Evolutionary conservation across 1,140 invertebrate species (phyloP).

Genomic region (Venturia canescens): DNA sequence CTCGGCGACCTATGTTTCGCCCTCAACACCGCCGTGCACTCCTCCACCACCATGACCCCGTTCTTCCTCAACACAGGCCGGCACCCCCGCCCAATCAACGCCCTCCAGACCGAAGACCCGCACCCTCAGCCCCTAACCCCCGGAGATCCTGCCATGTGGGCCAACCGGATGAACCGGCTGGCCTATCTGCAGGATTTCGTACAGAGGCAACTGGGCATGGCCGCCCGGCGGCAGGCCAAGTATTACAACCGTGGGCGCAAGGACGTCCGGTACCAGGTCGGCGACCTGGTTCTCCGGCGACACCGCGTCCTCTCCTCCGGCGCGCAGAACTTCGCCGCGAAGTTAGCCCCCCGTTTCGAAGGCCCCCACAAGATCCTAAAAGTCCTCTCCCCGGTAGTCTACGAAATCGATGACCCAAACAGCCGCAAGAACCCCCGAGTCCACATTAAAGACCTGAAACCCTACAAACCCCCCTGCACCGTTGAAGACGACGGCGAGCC

Average conservation of each 20-base stretch:
- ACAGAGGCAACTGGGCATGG: slow-evolving; percentile 7
- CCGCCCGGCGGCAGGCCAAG: background rate
- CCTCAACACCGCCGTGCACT: slow-evolving; percentile 69
- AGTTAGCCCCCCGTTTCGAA: too few species aligned
- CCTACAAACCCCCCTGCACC: background rate
- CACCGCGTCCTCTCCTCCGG: too few species aligned
- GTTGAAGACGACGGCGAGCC: too few species aligned
- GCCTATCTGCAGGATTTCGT: too few species aligned
- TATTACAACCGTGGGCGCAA: slow-evolving; percentile 11
- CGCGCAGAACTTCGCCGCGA: too few species aligned
- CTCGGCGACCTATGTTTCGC: slow-evolving; percentile 70
- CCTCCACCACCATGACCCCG: slow-evolving; percentile 69
- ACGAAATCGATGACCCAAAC: background rate
- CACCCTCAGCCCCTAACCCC: slow-evolving; percentile 47
- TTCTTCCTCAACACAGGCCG: slow-evolving; percentile 69
- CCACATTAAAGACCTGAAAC: slow-evolving; percentile 12
- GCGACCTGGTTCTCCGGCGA: slow-evolving; percentile 32
- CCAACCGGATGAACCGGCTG: slow-evolving; percentile 15
- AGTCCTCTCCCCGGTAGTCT: too few species aligned
- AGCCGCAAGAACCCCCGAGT: background rate
- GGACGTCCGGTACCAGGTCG: slow-evolving; percentile 1
- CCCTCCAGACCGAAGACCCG: background rate
- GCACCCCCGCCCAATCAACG: slow-evolving; percentile 8
- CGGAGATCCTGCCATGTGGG: slow-evolving; percentile 54
- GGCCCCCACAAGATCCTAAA: too few species aligned